A percentile compares a stretch with the other conserved stretches of the same genome.
These are phyloP conservation scores for Hippocampus kuda DNA, from an alignment of 2,797 vertebrate species.

Conservation along the genomic window DNA sequence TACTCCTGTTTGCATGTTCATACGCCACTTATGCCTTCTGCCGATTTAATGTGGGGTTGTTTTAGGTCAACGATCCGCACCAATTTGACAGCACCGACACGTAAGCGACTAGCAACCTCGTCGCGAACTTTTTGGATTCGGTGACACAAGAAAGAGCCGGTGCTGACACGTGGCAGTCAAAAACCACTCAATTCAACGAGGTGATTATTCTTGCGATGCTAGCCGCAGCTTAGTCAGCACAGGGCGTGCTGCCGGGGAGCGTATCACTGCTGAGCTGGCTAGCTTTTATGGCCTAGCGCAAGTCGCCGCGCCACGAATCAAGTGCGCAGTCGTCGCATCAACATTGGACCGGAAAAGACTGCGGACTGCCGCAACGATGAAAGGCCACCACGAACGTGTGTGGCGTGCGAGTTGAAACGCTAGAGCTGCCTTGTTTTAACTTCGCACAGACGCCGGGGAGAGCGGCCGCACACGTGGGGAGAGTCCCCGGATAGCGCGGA, in stretches of 20 bases:
- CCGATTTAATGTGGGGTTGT: too few relatives aligned
- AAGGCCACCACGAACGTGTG: constrained; percentile 8
- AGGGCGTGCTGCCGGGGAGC: constrained; percentile 46
- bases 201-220: constrained; percentile 24
- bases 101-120: neutral
- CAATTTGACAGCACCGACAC: neutral
- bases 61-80: neutral
- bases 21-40: neutral
- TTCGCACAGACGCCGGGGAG: constrained; percentile 13
- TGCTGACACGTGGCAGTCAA: neutral
- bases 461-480: constrained; percentile 57
- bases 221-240: constrained; percentile 50
- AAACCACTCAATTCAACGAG: neutral
- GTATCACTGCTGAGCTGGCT: constrained; percentile 50
- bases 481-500: constrained; percentile 39
- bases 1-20: neutral
- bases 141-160: neutral
- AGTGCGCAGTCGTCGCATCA: constrained; percentile 52
- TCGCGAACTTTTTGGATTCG: constrained; percentile 1
- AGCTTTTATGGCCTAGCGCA: constrained; percentile 60
- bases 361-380: constrained; percentile 27
- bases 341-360: constrained; percentile 14
- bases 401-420: constrained; percentile 7
- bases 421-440: constrained; percentile 5
- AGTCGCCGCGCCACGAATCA: constrained; percentile 46